These are phyloP conservation scores for Vulpes lagopus DNA, from an alignment of 2,113 vertebrate species.

Conservation along the genomic window DNA sequence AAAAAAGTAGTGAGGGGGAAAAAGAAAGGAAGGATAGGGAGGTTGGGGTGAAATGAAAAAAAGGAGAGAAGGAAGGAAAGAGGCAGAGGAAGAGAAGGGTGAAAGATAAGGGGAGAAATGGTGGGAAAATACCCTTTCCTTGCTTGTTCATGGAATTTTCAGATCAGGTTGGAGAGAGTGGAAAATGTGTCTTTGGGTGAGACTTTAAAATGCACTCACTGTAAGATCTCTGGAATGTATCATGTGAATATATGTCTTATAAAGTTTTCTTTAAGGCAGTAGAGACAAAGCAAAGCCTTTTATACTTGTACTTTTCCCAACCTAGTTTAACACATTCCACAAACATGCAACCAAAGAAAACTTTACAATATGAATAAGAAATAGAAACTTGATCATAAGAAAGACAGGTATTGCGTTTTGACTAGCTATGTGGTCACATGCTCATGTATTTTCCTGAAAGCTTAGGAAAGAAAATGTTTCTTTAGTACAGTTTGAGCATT, in stretches of 20 bases:
- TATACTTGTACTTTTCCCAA: not conserved
- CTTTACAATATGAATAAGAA: not conserved
- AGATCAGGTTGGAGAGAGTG: not conserved
- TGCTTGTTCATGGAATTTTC: not conserved
- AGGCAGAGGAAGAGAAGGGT: not conserved
- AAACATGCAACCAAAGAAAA: not conserved
- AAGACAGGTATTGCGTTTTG: not conserved
- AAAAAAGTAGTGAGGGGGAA: not conserved
- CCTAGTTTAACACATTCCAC: not conserved
- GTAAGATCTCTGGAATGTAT: not conserved
- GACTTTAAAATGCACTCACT: not conserved
- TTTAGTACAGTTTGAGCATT: not conserved
- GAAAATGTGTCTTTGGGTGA: not conserved
- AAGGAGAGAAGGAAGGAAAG: not conserved
- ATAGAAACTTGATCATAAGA: not conserved
- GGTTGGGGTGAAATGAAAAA: not conserved
- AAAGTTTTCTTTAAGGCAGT: not conserved
- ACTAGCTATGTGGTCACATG: not conserved
- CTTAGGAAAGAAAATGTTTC: not conserved
- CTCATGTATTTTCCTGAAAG: not conserved
- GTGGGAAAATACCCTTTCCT: not conserved
- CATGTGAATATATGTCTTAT: not conserved
- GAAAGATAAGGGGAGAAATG: not conserved
- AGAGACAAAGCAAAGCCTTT: not conserved
- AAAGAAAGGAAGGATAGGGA: accelerated